phyloP scores from a whole-genome alignment of 2,113 vertebrate genomes.

The Dolichallabes microphthalmus region DNA sequence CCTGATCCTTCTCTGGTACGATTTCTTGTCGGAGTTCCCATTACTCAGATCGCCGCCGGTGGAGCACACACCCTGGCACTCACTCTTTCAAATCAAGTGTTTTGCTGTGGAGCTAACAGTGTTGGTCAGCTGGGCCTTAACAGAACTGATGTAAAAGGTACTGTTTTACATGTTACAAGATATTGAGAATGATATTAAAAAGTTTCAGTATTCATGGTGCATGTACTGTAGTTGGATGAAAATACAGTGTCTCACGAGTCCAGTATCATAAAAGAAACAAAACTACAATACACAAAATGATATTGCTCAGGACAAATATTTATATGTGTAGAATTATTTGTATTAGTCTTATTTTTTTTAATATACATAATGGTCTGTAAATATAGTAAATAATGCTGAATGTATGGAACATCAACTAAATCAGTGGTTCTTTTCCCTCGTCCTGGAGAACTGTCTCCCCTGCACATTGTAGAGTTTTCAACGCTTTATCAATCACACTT shows the following conservation, averaged over 20 bases:
- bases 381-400: background rate
- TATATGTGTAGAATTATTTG: background rate
- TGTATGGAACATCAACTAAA: background rate
- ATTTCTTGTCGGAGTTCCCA: slow-evolving; percentile 83
- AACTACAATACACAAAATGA: background rate
- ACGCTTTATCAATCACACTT: too few species aligned
- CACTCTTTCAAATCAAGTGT: slow-evolving; percentile 84
- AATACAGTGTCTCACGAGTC: background rate
- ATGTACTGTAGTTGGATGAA: background rate
- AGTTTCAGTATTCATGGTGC: background rate
- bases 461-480: too few species aligned
- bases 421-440: background rate
- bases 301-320: background rate
- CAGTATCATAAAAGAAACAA: background rate
- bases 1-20: slow-evolving; percentile 71
- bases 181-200: background rate
- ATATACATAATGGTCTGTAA: background rate
- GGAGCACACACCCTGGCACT: slow-evolving; percentile 85
- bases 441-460: too few species aligned
- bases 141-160: slow-evolving; percentile 84
- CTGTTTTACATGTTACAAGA: slow-evolving; percentile 32
- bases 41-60: slow-evolving; percentile 85
- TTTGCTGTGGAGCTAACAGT: slow-evolving; percentile 94
- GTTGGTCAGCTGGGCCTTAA: slow-evolving; percentile 91
- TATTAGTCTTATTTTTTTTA: background rate